Base-by-base conservation (phyloP, 1,140 invertebrate genomes). In the Tribolium castaneum region DNA sequence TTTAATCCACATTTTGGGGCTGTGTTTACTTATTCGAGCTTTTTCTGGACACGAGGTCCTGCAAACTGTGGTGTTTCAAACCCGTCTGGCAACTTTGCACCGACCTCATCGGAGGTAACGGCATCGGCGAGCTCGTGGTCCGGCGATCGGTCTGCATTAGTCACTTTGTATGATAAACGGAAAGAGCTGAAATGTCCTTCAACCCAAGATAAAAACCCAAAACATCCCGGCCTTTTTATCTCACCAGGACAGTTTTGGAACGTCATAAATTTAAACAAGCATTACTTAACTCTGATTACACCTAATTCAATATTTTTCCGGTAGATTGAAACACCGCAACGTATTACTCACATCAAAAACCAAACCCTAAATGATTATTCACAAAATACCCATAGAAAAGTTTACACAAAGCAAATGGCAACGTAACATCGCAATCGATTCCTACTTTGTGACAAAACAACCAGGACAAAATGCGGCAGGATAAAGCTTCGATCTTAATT, bases 101-200 rank as follows among this genome's bases (percentile, higher is more conserved):
- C 76, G 70, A 78, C 76, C 76, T 77, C 62, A 45, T 72, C 70
- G 49, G 70, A 77, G 50, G 66, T 77, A 77, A 77, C 76, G 76
- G 76, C 76, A 77, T 35, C 52, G 70, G 30, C 74, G 76, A 56
- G 76, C 76, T 72, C 30, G 70, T 77, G 70, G 30, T 70, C 50
- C 75, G 70, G 50, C 75, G 70, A 71, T 77, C 50, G 62, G 59
- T 72, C 66, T 25, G 66, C 59, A 77, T 77, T 77, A 77, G 49
- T 77, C 75, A 77, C 25, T 77, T 50, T 4, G 39, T 10, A 70
- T 35, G 39, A 45, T 70, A 45, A 66, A 66, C 25, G 59, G 25
- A 30, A 30, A 30, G 25, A 30, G 6, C 4, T 30, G 5, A 34
- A 30, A 34, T 62, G 52, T 56, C 39, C 39, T 45, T 45, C 39